Percentiles rank a stretch among this genome's conserved stretches.
phyloP scores from a whole-genome alignment of 2,113 vertebrate genomes.

The Bujurquina vittata region DNA sequence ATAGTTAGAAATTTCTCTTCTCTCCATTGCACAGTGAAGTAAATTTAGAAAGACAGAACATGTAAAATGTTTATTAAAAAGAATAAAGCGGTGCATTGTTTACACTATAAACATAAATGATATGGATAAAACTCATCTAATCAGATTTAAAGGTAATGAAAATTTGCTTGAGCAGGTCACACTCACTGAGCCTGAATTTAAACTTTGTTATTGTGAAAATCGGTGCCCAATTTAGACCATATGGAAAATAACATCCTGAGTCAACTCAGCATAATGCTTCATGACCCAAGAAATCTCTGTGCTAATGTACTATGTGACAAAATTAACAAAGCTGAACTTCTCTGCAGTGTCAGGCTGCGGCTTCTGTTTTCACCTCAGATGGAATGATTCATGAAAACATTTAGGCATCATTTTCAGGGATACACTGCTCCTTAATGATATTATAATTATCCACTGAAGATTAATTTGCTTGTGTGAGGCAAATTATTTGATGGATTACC shows the following conservation, averaged over 20 bases:
- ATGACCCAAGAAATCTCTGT: conserved; percentile 14
- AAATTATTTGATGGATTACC: conserved; percentile 65
- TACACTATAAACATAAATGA: not conserved
- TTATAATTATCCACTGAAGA: conserved; percentile 63
- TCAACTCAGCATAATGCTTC: not conserved
- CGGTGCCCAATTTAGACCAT: not conserved
- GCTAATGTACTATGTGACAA: conserved; percentile 16
- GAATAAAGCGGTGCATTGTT: not conserved
- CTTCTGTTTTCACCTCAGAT: conserved; percentile 15
- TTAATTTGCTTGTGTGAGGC: conserved; percentile 51
- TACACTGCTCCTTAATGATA: conserved; percentile 59
- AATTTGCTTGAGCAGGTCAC: not conserved
- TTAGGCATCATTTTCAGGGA: conserved; percentile 55
- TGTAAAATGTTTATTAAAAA: not conserved
- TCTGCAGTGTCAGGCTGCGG: not conserved
- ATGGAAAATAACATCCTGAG: conserved; percentile 10
- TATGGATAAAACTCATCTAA: not conserved
- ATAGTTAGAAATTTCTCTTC: not conserved
- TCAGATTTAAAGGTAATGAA: not conserved
- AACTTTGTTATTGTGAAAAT: not conserved
- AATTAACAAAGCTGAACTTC: conserved; percentile 39
- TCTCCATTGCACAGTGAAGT: not conserved
- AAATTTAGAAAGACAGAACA: not conserved
- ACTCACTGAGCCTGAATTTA: not conserved
- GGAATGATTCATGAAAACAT: conserved; percentile 64